Evolutionary conservation across 2,113 vertebrate genomes (phyloP).

Genomic region (Psittacara wagleri): DNA sequence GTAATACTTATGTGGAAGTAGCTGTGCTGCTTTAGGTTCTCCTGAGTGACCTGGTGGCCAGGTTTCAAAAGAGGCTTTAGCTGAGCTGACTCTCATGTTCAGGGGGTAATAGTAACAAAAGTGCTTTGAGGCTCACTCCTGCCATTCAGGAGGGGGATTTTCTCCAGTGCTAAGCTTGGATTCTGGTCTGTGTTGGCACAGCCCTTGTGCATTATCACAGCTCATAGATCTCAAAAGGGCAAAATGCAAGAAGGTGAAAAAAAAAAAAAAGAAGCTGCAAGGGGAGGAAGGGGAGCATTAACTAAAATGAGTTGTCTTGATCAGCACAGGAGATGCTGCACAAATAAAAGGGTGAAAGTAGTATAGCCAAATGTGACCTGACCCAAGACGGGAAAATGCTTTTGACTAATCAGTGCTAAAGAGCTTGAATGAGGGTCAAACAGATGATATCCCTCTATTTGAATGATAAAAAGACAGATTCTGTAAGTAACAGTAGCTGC

Average conservation of each 20-base stretch:
- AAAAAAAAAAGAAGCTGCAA: neutral
- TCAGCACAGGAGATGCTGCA: neutral
- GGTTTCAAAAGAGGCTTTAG: conserved; percentile 23
- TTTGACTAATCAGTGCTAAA: neutral
- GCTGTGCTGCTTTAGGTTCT: neutral
- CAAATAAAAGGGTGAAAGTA: neutral
- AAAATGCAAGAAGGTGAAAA: conserved; percentile 48
- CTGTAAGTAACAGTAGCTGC: neutral
- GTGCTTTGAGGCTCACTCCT: neutral
- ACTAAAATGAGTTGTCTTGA: neutral
- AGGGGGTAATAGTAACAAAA: neutral
- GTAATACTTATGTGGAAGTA: neutral
- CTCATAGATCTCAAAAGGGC: conserved; percentile 38
- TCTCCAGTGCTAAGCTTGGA: conserved; percentile 10
- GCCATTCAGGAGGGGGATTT: conserved; percentile 56
- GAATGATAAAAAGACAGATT: neutral
- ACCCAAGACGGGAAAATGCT: neutral
- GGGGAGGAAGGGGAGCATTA: neutral
- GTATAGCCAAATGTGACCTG: neutral
- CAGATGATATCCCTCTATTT: neutral
- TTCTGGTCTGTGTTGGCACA: neutral
- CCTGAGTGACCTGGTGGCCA: neutral
- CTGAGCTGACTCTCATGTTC: conserved; percentile 10
- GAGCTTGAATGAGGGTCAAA: neutral
- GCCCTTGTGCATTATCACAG: conserved; percentile 19